Base-by-base conservation (phyloP, 2,888 invertebrate genomes). In the Syrphus vitripennis region DNA sequence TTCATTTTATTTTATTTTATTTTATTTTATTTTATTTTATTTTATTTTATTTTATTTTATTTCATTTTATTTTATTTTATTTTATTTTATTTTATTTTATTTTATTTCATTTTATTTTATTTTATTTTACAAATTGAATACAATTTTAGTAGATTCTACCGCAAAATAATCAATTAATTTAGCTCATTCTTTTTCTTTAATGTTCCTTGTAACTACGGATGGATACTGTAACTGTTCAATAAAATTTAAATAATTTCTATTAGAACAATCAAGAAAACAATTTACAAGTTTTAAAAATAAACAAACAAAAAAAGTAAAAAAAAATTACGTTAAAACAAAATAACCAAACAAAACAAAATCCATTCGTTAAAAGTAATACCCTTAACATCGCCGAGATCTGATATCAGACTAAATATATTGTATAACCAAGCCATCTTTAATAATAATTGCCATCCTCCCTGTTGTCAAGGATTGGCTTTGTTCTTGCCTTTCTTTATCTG, bases 401-500 rank as follows among this genome's bases (percentile, higher is more conserved):
- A 67, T 67, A 50, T 50, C n/a, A 24, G 16, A 45, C 9, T 34
- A n/a, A 24, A 40, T n/a, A 24, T 24, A 37, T 61, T 34, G 16
- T 55, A 61, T 40, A 40, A 61, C 37, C 61, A 40, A 67, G 67
- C 50, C 9, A 50, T 67, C 67, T 50, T 67, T 50, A 67, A 67
- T 67, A 67, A 67, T 67, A 67, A 67, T 67, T 67, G 67, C 34
- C 50, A 50, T 67, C 48, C 67, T 67, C 48, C 67, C 50, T 50
- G 67, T 67, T 67, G 67, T 67, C 34, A 67, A 67, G 67, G 50
- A 67, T 67, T 67, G 67, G 24, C 67, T 67, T 57, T 78, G 61
- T 75, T 53, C 75, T 70, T 78, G 61, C 45, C 63, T 50, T 55
- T 65, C 61, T 63, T 63, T 61, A 77, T 83, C 78, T 61, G 69